Base-by-base conservation (phyloP, 2,888 invertebrate genomes). In the Bruchidius siliquastri region DNA sequence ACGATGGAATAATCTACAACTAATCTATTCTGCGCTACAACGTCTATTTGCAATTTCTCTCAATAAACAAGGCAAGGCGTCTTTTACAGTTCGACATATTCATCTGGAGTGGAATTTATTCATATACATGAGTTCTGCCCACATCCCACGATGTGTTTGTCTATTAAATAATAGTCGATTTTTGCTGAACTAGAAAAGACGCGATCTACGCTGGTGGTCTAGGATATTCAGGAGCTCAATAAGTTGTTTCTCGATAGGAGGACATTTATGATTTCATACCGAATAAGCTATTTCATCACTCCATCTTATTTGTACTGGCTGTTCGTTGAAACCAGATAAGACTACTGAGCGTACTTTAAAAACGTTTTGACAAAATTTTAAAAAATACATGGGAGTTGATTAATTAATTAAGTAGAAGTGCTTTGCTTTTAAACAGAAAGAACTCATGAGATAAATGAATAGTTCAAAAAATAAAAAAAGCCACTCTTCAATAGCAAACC, bases 31-130 rank as follows among this genome's bases (percentile, higher is more conserved):
- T 49, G 18, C 13, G 18, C 18, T 49, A 49, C 49, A 49, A 13
- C 49, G 49, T 49, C 49, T 13, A 68, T 10, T 68, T 68, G 68
- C 68, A 68, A 68, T 68, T 68, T 68, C 68, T 21, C 68, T 22
- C 68, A n/a, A 68, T 68, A 68, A 68, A 68, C 68, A 68, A 68
- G 68, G 22, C 68, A 68, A 68, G 68, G 22, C 22, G 68, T 22
- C 22, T 68, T 13, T 21, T 21, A 20, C 68, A 68, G 68, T 68
- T 68, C 68, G 22, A 68, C 68, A 68, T 68, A 68, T 68, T 68
- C 67, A 68, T 68, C 22, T 68, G 68, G 22, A 68, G 22, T 49
- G 49, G 21, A 68, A 68, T 68, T 68, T 68, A 68, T 68, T 68
- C 68, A 22, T 68, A 21, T 22, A 68, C 68, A 68, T 21, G 22